A percentile compares a stretch with the other conserved stretches of the same genome.
Evolutionary conservation across 2,888 invertebrate genomes (phyloP).

Genomic region (Lacanobia oleracea): DNA sequence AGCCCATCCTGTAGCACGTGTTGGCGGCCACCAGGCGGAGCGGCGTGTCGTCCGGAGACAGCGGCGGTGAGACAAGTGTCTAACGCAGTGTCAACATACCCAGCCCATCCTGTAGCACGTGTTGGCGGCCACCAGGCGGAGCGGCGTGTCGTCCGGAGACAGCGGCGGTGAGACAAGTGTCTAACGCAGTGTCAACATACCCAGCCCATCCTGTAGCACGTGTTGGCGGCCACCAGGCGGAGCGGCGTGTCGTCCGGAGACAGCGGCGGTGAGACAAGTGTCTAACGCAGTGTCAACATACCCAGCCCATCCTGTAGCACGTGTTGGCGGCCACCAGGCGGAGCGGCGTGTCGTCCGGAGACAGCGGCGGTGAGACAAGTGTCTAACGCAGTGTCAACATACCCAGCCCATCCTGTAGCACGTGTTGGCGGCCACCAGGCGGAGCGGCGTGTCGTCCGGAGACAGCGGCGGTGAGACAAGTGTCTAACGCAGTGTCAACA

Average conservation of each 20-base stretch:
- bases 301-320: slow-evolving; percentile 43
- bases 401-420: too few relatives aligned
- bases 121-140: slow-evolving; percentile 95
- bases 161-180: too few relatives aligned
- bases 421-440: too few relatives aligned
- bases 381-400: too few relatives aligned
- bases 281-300: neutral
- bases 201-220: slow-evolving; percentile 75
- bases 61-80: too few relatives aligned
- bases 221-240: slow-evolving; percentile 95
- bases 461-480: too few relatives aligned
- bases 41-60: slow-evolving; percentile 93
- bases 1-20: slow-evolving; percentile 78
- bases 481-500: neutral
- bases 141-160: slow-evolving; percentile 93
- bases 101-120: slow-evolving; percentile 77
- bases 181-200: slow-evolving; percentile 2
- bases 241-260: slow-evolving; percentile 93
- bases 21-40: slow-evolving; percentile 96
- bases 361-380: too few relatives aligned
- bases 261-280: too few relatives aligned
- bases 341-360: slow-evolving; percentile 93
- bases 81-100: slow-evolving; percentile 8
- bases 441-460: too few relatives aligned
- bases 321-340: slow-evolving; percentile 96